phyloP scores from a whole-genome alignment of 37 sponge, comb jelly and placozoan species.

The Beroe ovata region DNA sequence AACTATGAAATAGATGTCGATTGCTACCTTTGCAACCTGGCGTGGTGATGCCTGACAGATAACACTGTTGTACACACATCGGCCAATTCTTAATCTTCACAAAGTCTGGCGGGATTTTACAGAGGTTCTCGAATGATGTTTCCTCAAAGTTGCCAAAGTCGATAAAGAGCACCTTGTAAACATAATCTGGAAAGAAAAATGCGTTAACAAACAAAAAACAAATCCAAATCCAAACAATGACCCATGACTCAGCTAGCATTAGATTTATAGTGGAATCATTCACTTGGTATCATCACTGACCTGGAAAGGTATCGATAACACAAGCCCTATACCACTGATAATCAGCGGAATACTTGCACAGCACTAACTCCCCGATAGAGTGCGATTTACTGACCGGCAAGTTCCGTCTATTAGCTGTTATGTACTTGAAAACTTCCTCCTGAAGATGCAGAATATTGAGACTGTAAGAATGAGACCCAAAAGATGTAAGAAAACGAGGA shows the following conservation, averaged over 20 bases:
- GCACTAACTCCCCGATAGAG: constrained; percentile 21
- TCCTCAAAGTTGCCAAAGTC: constrained; percentile 32
- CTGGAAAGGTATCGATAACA: background rate
- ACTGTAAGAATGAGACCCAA: too few relatives aligned
- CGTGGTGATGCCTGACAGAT: background rate
- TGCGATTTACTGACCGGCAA: background rate
- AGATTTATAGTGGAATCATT: too few relatives aligned
- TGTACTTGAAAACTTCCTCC: background rate
- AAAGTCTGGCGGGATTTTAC: background rate
- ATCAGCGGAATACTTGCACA: background rate
- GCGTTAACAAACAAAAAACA: too few relatives aligned
- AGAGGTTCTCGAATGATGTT: background rate
- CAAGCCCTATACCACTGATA: constrained; percentile 24
- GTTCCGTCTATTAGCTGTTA: background rate
- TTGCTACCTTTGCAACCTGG: background rate
- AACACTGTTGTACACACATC: constrained; percentile 52
- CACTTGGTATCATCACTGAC: too few relatives aligned
- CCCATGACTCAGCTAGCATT: too few relatives aligned
- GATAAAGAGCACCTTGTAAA: constrained; percentile 13
- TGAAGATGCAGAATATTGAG: too few relatives aligned
- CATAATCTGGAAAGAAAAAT: background rate
- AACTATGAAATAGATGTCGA: too few relatives aligned
- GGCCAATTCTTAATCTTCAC: background rate
- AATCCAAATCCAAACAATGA: too few relatives aligned
- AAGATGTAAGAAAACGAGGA: too few relatives aligned